Conservation (phyloP, 1,140 invertebrate species). For the Streblospio benedicti region DNA sequence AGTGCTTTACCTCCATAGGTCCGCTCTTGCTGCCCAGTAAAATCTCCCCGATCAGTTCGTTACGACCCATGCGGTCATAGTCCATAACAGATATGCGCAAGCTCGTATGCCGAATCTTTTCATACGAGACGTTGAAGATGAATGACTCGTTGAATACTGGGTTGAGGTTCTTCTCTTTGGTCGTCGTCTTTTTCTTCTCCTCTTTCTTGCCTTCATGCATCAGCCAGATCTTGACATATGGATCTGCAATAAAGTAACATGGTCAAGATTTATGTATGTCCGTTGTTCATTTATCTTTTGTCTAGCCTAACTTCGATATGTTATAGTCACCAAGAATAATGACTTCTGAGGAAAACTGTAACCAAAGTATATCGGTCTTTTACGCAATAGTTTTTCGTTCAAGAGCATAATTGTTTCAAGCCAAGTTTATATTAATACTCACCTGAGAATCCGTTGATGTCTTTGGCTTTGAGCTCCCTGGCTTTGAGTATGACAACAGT, state of each 20-base stretch:
- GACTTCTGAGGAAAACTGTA: too few relatives aligned
- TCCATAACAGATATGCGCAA: conserved; percentile 80
- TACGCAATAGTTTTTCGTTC: too few relatives aligned
- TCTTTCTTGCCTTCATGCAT: conserved; percentile 51
- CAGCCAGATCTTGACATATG: conserved; percentile 56
- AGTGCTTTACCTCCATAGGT: conserved; percentile 75
- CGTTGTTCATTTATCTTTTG: too few relatives aligned
- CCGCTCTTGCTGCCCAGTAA: conserved; percentile 70
- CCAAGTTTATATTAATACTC: too few relatives aligned
- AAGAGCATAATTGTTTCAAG: too few relatives aligned
- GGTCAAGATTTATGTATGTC: too few relatives aligned
- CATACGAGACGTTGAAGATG: conserved; percentile 53
- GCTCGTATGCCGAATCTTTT: conserved; percentile 72
- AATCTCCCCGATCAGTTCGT: conserved; percentile 80
- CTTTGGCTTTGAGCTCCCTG: conserved; percentile 59
- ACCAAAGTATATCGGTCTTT: too few relatives aligned
- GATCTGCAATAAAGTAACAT: conserved; percentile 50
- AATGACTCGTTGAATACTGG: conserved; percentile 57
- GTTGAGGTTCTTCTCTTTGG: conserved; percentile 52
- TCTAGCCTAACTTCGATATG: too few relatives aligned
- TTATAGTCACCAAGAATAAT: too few relatives aligned
- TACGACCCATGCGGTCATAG: conserved; percentile 67
- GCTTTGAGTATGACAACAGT: conserved; percentile 70
- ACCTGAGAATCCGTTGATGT: conserved; percentile 20
- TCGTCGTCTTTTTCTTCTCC: conserved; percentile 56